Percentiles rank a stretch among this genome's conserved stretches.
phyloP scores from a whole-genome alignment of 1,140 invertebrate species.

The Drosophila willistoni region DNA sequence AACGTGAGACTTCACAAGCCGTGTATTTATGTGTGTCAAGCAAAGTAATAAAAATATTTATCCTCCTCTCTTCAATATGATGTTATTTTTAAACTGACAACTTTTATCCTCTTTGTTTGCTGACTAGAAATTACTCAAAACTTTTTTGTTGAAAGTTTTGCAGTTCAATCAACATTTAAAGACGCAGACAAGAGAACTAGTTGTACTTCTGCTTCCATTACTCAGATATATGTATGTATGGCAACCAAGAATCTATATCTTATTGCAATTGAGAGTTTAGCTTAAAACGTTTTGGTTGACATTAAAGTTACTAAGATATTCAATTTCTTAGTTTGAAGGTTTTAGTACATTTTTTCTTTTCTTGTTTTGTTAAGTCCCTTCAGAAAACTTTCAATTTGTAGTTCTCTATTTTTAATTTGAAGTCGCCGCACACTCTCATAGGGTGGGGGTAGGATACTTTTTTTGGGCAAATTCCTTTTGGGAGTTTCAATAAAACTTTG shows the following conservation, averaged over 20 bases:
- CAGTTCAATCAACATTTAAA: too few species aligned
- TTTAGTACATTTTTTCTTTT: background rate
- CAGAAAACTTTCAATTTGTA: slow-evolving; percentile 12
- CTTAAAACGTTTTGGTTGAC: background rate
- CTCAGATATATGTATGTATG: too few species aligned
- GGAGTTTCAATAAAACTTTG: slow-evolving; percentile 78
- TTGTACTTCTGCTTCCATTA: too few species aligned
- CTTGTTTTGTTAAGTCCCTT: background rate
- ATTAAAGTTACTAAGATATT: slow-evolving; percentile 4
- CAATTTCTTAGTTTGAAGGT: background rate
- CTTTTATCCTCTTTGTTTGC: background rate
- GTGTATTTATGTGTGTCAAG: slow-evolving; percentile 6
- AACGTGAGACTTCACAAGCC: background rate
- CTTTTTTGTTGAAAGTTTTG: background rate
- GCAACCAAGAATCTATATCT: too few species aligned
- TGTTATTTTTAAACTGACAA: background rate
- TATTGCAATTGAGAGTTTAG: background rate
- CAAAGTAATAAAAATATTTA: slow-evolving; percentile 2
- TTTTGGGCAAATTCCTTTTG: slow-evolving; percentile 56
- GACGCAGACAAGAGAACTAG: too few species aligned
- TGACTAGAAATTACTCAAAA: background rate
- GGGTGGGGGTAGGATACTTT: slow-evolving; percentile 8
- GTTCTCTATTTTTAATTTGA: slow-evolving; percentile 14
- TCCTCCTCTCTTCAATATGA: background rate
- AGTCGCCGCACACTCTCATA: slow-evolving; percentile 14